These are phyloP conservation scores for Ichneumoninae sp. DNA, from an alignment of 2,888 invertebrate species.

Conservation along the genomic window DNA sequence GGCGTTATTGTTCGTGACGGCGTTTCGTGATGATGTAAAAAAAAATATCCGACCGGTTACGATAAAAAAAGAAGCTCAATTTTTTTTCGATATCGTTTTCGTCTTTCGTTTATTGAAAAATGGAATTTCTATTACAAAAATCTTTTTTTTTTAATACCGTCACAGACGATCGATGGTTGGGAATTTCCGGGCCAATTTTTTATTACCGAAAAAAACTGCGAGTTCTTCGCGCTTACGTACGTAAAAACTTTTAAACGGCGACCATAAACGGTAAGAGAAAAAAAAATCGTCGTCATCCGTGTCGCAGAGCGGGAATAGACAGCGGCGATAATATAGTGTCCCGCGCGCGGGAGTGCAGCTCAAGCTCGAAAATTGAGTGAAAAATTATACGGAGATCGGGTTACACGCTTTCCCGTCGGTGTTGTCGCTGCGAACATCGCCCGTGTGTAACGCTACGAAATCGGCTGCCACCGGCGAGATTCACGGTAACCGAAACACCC, in stretches of 20 bases:
- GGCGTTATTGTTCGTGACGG: background rate
- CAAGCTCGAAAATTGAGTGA: conserved; percentile 40
- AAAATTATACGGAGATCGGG: conserved; percentile 36
- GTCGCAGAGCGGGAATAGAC: conserved; percentile 7
- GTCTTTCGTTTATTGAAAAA: background rate
- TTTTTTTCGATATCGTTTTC: background rate
- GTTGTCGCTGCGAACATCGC: background rate
- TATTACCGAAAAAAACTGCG: too few relatives aligned
- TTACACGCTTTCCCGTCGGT: background rate
- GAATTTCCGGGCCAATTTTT: background rate
- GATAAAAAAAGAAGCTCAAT: background rate
- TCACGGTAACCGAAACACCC: conserved; percentile 19
- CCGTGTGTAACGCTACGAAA: background rate
- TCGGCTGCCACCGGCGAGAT: background rate
- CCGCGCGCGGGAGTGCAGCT: background rate
- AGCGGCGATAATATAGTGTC: conserved; percentile 27
- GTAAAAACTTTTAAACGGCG: background rate
- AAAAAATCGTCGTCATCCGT: background rate
- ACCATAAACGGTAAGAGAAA: background rate
- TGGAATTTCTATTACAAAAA: background rate
- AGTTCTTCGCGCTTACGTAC: too few relatives aligned
- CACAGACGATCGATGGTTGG: background rate
- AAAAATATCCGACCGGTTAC: background rate
- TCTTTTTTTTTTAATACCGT: background rate
- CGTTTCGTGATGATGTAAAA: background rate